Base-by-base conservation (phyloP, 2,113 vertebrate genomes). In the Vulpes vulpes region DNA sequence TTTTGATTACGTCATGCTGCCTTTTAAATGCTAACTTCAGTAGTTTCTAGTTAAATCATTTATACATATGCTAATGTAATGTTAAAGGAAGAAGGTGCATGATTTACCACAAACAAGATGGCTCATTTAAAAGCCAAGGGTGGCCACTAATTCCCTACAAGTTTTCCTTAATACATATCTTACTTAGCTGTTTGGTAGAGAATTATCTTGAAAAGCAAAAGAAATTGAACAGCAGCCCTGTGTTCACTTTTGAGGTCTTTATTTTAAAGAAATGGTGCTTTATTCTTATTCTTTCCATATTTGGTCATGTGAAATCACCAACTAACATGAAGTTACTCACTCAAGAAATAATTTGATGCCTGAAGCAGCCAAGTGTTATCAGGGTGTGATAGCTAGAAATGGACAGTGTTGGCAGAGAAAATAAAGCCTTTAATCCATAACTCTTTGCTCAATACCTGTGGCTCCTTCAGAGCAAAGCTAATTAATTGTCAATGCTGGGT, bases 281-380 rank as follows among this genome's bases (percentile, higher is more conserved):
- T 96, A 93, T 96, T 95, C 79, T 82, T 82, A 51, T n/a, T 92
- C 95, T 96, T 57, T 53, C 65, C 55, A 76, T n/a, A 95, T 98
- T 98, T 95, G 96, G 91, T 97, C 96, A 97, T 71, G 10, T 53
- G 67, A 98, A 98, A 98, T 87, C 93, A 93, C 98, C 98, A 95
- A 16, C 95, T 65, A 96, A 25, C 94, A 89, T 73, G 9, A 96
- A 98, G 97, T 95, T 95, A 97, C 94, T 94, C 84, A 95, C 59
- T 95, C 51, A 8, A 96, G 85, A 51, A 91, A 53, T 80, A 95
- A 95, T 87, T 59, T 67, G 64, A 27, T 97, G 81, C 92, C 91
- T 60, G 88, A 96, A 97, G 94, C 95, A 94, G 16, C 92, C 38
- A 97, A 92, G 76, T 82, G 25, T 64, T 57, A 85, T 73, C 95